These are phyloP conservation scores for Pseudomugil tenellus DNA, from an alignment of 2,797 vertebrate genomes.

Conservation along the genomic window DNA sequence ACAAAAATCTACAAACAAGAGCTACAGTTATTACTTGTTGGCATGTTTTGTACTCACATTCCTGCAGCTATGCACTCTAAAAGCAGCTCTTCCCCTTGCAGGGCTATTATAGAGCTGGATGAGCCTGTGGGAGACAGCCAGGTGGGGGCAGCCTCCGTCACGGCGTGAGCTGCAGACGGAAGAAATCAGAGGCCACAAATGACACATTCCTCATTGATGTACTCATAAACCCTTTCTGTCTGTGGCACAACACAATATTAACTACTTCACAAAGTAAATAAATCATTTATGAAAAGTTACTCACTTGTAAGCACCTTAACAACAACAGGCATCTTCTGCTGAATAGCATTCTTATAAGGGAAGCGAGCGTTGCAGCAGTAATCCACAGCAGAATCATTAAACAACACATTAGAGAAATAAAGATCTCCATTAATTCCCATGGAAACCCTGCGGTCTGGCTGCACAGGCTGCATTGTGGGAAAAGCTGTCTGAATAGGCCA, in stretches of 20 bases:
- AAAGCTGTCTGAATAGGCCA: slow-evolving; percentile 77
- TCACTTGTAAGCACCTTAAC: slow-evolving; percentile 97
- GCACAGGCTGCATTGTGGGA: slow-evolving; percentile 91
- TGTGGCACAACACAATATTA: background rate
- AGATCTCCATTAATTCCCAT: slow-evolving; percentile 95
- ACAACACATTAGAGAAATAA: slow-evolving; percentile 92
- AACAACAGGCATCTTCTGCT: slow-evolving; percentile 96
- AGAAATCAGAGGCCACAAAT: slow-evolving; percentile 12
- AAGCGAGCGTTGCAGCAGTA: slow-evolving; percentile 97
- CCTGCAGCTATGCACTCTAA: slow-evolving; percentile 96
- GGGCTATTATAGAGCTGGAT: slow-evolving; percentile 88
- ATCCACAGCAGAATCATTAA: slow-evolving; percentile 90
- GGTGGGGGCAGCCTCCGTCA: slow-evolving; percentile 90
- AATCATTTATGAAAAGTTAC: slow-evolving; percentile 41
- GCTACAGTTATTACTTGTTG: background rate
- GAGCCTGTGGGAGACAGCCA: slow-evolving; percentile 92
- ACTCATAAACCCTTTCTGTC: background rate
- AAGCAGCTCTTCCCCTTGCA: slow-evolving; percentile 91
- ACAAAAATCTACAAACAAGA: no score
- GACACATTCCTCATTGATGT: background rate
- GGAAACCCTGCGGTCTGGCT: slow-evolving; percentile 92
- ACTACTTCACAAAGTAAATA: background rate
- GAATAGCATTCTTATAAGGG: slow-evolving; percentile 94
- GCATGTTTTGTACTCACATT: slow-evolving; percentile 84
- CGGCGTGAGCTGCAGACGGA: slow-evolving; percentile 86